A percentile compares a stretch with the other conserved stretches of the same genome.
phyloP scores from a whole-genome alignment of 2,888 invertebrate genomes.

The Dolichopus griseipennis region DNA sequence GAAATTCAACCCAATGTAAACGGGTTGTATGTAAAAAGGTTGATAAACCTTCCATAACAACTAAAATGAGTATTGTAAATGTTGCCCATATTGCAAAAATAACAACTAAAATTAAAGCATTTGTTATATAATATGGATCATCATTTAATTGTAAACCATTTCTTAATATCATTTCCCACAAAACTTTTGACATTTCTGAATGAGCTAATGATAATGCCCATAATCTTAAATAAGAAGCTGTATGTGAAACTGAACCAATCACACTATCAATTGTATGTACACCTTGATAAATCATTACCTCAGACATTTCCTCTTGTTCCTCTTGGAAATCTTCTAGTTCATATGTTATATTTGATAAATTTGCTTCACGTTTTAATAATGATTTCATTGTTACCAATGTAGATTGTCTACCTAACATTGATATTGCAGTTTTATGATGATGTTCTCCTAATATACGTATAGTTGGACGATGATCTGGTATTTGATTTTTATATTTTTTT shows the following conservation, averaged over 20 bases:
- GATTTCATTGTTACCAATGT: too few species aligned
- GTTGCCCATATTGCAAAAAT: conserved; percentile 79
- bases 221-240: conserved; percentile 94
- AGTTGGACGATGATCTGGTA: conserved; percentile 41
- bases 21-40: conserved; percentile 97
- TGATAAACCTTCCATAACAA: conserved; percentile 99
- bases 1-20: conserved; percentile 96
- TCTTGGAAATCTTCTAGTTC: conserved; percentile 43
- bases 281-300: conserved; percentile 72
- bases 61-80: conserved; percentile 86
- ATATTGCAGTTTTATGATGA: conserved; percentile 30
- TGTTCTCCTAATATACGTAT: conserved; percentile 20
- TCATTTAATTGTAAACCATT: conserved; percentile 55
- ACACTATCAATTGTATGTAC: conserved; percentile 60
- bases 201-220: conserved; percentile 98
- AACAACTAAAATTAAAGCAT: conserved; percentile 53
- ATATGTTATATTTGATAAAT: conserved; percentile 1
- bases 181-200: conserved; percentile 79
- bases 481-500: not conserved
- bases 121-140: conserved; percentile 34
- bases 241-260: conserved; percentile 89
- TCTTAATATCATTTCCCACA: conserved; percentile 85
- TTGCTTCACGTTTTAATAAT: not conserved
- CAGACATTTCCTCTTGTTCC: conserved; percentile 61
- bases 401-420: conserved; percentile 29